Evolutionary conservation across 1,140 invertebrate genomes (phyloP).

Genomic region (Calephelis virginiensis): DNA sequence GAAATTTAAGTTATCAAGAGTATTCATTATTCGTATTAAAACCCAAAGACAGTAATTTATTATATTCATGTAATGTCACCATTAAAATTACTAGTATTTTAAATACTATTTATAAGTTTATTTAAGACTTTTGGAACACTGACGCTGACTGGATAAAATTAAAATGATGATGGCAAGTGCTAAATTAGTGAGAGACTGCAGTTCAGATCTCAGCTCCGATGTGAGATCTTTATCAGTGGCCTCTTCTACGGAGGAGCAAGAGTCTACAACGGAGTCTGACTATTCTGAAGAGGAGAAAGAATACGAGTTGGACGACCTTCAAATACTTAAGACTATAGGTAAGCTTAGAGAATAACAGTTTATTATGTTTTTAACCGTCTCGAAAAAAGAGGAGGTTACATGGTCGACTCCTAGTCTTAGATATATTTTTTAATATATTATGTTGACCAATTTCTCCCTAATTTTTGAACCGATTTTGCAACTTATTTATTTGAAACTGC

Average conservation of each 20-base stretch:
- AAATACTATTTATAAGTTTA: slow-evolving; percentile 12
- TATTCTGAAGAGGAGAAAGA: slow-evolving; percentile 83
- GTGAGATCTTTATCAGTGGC: slow-evolving; percentile 70
- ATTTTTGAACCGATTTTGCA: too few species aligned
- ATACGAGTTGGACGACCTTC: slow-evolving; percentile 86
- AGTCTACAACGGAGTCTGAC: slow-evolving; percentile 76
- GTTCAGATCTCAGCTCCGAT: slow-evolving; percentile 73
- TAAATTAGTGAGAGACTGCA: slow-evolving; percentile 75
- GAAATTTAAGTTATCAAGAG: slow-evolving; percentile 1
- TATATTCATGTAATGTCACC: background rate
- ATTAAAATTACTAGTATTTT: background rate
- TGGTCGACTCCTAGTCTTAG: too few species aligned
- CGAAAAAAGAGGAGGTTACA: too few species aligned
- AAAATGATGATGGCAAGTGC: slow-evolving; percentile 79
- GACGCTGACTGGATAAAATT: slow-evolving; percentile 28
- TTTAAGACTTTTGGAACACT: slow-evolving; percentile 16
- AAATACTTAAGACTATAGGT: slow-evolving; percentile 91
- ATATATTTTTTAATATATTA: too few species aligned
- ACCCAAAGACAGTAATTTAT: background rate
- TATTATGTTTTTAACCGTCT: background rate
- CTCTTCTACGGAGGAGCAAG: slow-evolving; percentile 73
- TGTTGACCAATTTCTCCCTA: too few species aligned
- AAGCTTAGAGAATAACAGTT: slow-evolving; percentile 50
- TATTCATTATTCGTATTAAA: background rate
- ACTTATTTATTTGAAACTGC: too few species aligned